These are phyloP conservation scores for Opisthograptis luteolata DNA, from an alignment of 2,888 invertebrate species.

Conservation along the genomic window DNA sequence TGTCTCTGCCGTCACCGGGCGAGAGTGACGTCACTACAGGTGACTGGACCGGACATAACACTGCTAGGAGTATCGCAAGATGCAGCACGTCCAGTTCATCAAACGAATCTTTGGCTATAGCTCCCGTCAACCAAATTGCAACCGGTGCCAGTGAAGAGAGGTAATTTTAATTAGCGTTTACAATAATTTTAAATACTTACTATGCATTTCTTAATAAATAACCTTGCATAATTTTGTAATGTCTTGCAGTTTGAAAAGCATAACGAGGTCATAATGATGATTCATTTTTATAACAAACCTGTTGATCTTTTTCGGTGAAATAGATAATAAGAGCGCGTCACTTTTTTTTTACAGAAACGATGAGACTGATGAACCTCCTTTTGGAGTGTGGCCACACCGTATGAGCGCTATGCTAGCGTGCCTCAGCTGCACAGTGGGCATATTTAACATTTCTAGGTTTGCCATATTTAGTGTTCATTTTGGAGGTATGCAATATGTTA, in stretches of 20 bases:
- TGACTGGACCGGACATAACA: constrained; percentile 71
- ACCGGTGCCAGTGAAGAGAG: constrained; percentile 68
- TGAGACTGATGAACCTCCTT: constrained; percentile 74
- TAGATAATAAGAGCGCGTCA: constrained; percentile 1
- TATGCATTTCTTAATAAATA: constrained; percentile 25
- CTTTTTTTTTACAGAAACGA: constrained; percentile 60
- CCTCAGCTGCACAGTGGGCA: constrained; percentile 93
- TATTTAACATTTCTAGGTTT: constrained; percentile 95
- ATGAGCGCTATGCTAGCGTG: constrained; percentile 92
- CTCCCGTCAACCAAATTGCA: constrained; percentile 52
- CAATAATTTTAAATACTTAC: not conserved
- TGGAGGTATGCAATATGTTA: constrained; percentile 83
- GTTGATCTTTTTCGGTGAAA: constrained; percentile 5
- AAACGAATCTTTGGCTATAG: constrained; percentile 66
- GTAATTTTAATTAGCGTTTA: constrained; percentile 44
- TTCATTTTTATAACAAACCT: constrained; percentile 32
- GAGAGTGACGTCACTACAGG: constrained; percentile 70
- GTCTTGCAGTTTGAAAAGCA: constrained; percentile 32
- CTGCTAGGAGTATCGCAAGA: constrained; percentile 64
- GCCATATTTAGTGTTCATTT: constrained; percentile 94
- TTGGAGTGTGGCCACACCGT: constrained; percentile 78
- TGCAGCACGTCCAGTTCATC: constrained; percentile 75
- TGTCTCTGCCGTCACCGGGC: constrained; percentile 74
- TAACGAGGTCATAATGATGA: constrained; percentile 50
- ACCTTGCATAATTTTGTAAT: constrained; percentile 36